These are phyloP conservation scores for Halcyon leucocephala DNA, from an alignment of 2,797 vertebrate genomes.

Conservation along the genomic window DNA sequence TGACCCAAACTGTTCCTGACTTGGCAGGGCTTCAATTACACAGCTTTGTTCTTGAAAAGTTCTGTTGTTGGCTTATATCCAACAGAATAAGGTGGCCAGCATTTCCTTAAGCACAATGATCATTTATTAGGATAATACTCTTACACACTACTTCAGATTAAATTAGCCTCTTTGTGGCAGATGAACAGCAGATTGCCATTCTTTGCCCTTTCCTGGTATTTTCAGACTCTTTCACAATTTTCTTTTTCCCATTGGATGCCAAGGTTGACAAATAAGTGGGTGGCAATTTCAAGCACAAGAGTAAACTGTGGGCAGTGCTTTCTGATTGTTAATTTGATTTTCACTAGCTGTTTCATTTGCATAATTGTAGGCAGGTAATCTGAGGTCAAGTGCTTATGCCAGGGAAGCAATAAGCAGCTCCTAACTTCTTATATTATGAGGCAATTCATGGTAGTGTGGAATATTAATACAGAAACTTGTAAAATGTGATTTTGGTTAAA, in stretches of 20 bases:
- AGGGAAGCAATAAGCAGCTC: background rate
- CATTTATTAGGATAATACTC: background rate
- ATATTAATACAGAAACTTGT: background rate
- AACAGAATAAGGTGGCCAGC: background rate
- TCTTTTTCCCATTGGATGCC: background rate
- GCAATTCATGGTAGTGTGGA: background rate
- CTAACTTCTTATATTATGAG: background rate
- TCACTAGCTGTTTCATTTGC: constrained; percentile 34
- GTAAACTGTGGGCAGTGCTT: constrained; percentile 2
- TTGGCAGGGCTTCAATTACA: background rate
- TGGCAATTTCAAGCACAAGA: constrained; percentile 33
- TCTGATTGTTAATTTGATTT: constrained; percentile 49
- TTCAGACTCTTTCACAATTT: background rate
- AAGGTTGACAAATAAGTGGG: constrained; percentile 44
- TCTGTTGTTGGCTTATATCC: background rate
- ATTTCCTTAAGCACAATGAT: background rate
- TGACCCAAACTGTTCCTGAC: background rate
- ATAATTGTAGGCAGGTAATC: background rate
- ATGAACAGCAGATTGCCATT: constrained; percentile 23
- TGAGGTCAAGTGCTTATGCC: background rate
- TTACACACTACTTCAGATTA: background rate
- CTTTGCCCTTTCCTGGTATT: constrained; percentile 29
- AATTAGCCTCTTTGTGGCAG: background rate
- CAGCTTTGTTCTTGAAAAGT: background rate
- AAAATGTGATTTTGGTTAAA: background rate